Base-by-base conservation (phyloP, 2,888 invertebrate genomes). In the Ochropleura leucogaster region DNA sequence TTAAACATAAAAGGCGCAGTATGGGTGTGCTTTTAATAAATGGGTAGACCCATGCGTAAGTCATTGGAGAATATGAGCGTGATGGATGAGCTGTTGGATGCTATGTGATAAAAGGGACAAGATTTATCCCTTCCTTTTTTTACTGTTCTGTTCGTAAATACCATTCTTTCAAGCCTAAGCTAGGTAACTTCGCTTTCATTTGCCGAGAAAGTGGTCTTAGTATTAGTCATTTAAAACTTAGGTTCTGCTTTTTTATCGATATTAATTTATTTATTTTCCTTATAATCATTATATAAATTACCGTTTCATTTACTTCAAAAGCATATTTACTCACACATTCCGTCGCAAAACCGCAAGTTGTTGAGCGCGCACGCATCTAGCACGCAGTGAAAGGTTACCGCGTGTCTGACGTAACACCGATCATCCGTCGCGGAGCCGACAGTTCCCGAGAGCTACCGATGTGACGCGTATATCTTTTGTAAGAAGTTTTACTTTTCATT, bases 371-470 rank as follows among this genome's bases (percentile, higher is more conserved):
- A 82, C 82, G 82, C 82, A 82, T 70, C 46, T 55, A 68, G 66
- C 60, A 82, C 83, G 81, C 88, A 89, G 92, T 91, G 91, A 92
- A 92, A 92, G 92, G 92, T 92, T 92, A 90, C 83, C 68, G 84
- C 79, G 83, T 62, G n/a, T 68, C 78, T 90, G 89, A 90, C 89
- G 90, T 88, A 91, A 92, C 82, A 47, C 55, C 79, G 82, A 88
- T 83, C 83, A 83, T 85, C 86, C 76, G 74, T 78, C 83, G 74
- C 71, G 77, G 85, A 84, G 79, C 85, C 67, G 63, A 57, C 16
- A 10, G 62, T 6, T 44, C 42, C 60, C 44, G 60, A 71, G 71
- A 72, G 79, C 51, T 49, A 20, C 72, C 44, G 63, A 68, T 67
- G 74, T 62, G 73, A 75, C 65, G 76, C 57, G 82, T 72, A 75